Conservation (phyloP, 1,140 invertebrate genomes). For the Caenorhabditis elegans region DNA sequence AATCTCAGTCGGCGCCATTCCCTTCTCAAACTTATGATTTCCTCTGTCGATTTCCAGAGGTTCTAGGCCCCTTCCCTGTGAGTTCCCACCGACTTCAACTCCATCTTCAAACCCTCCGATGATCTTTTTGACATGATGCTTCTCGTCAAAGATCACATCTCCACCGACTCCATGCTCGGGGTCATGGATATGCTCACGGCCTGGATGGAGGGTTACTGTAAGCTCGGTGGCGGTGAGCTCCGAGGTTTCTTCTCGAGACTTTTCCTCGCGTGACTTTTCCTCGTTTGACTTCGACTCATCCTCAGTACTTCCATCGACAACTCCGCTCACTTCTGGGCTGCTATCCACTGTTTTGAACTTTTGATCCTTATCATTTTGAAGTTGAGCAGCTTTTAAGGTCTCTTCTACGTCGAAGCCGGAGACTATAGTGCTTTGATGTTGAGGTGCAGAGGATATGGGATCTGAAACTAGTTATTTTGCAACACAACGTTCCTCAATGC, state of each 20-base stretch:
- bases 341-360: neutral
- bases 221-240: too few relatives aligned
- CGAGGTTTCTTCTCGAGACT: too few relatives aligned
- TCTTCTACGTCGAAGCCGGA: neutral
- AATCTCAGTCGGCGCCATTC: neutral
- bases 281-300: neutral
- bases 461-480: neutral
- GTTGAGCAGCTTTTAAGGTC: neutral
- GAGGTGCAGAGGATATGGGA: neutral
- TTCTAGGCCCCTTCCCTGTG: too few relatives aligned
- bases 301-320: neutral
- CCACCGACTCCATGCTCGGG: neutral
- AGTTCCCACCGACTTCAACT: neutral
- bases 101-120: neutral
- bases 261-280: too few relatives aligned
- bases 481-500: too few relatives aligned
- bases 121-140: neutral
- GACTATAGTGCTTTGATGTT: neutral
- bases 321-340: neutral
- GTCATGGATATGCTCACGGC: slow-evolving; percentile 6
- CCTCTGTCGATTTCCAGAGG: neutral
- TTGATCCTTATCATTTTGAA: neutral
- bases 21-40: neutral
- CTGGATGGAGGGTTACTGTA: too few relatives aligned
- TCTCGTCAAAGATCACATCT: neutral